Percentiles rank a stretch among this genome's conserved stretches.
Conservation (phyloP, 2,113 vertebrate genomes). For the Pteropus alecto region DNA sequence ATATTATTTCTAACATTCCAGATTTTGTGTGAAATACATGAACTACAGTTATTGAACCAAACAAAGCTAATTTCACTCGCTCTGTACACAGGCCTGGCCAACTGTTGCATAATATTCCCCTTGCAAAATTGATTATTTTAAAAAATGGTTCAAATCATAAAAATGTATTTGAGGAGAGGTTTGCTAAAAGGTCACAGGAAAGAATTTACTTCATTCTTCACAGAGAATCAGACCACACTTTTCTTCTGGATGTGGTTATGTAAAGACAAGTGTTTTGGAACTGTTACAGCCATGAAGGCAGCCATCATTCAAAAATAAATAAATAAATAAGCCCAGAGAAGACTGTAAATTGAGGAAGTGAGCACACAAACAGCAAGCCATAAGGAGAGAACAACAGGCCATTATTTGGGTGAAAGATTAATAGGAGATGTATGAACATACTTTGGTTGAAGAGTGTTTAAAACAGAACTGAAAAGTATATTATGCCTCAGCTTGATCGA, state of each 20-base stretch:
- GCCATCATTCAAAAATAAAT: background rate
- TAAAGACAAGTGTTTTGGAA: background rate
- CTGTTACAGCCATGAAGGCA: background rate
- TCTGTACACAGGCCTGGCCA: background rate
- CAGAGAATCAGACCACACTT: background rate
- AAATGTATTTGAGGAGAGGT: background rate
- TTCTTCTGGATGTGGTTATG: background rate
- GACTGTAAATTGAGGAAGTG: fast-evolving
- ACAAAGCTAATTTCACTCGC: background rate
- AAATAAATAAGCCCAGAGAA: background rate
- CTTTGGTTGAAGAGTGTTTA: background rate
- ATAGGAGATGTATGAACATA: background rate
- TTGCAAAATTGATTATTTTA: background rate
- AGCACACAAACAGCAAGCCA: background rate
- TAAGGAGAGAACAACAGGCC: too few relatives aligned
- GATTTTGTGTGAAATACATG: background rate
- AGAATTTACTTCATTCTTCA: background rate
- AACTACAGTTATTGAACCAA: background rate
- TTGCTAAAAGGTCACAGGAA: background rate
- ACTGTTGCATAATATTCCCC: background rate
- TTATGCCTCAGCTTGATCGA: background rate
- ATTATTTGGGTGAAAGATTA: background rate
- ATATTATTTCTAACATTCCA: background rate
- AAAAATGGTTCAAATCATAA: background rate
- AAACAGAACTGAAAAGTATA: background rate